A percentile compares a stretch with the other conserved stretches of the same genome.
Conservation (phyloP, 2,888 invertebrate genomes). For the Cetonia aurata region DNA sequence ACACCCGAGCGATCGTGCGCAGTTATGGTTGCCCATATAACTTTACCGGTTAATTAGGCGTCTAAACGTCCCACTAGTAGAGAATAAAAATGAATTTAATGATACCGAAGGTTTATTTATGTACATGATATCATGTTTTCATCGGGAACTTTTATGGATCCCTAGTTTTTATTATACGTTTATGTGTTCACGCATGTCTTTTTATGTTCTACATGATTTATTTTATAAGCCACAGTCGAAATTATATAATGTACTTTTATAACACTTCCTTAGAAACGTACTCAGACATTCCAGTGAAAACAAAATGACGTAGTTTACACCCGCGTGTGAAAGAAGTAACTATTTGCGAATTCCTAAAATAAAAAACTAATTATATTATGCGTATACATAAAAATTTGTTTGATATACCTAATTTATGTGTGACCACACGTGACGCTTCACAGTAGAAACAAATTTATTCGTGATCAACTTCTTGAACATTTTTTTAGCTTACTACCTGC, state of each 20-base stretch:
- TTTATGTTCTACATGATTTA: neutral
- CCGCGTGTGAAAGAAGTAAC: no score
- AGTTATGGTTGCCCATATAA: neutral
- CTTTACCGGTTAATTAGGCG: constrained; percentile 16
- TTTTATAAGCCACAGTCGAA: neutral
- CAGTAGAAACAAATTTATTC: no score
- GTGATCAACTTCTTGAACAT: no score
- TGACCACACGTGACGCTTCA: no score
- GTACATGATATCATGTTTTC: neutral
- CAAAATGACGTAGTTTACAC: no score
- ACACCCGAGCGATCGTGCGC: neutral
- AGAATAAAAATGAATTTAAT: constrained; percentile 5
- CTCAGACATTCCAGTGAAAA: no score
- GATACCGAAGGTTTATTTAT: neutral
- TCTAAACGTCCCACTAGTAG: neutral
- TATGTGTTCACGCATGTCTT: neutral
- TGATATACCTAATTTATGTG: no score
- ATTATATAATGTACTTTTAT: neutral
- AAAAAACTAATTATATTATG: no score
- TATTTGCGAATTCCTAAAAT: no score
- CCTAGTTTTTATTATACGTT: neutral
- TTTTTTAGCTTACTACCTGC: no score
- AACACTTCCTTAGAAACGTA: no score
- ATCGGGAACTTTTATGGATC: neutral
- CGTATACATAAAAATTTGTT: no score